A percentile compares a stretch with the other conserved stretches of the same genome.
Conservation (phyloP, 2,797 vertebrate genomes). For the Micromesistius poutassou region DNA sequence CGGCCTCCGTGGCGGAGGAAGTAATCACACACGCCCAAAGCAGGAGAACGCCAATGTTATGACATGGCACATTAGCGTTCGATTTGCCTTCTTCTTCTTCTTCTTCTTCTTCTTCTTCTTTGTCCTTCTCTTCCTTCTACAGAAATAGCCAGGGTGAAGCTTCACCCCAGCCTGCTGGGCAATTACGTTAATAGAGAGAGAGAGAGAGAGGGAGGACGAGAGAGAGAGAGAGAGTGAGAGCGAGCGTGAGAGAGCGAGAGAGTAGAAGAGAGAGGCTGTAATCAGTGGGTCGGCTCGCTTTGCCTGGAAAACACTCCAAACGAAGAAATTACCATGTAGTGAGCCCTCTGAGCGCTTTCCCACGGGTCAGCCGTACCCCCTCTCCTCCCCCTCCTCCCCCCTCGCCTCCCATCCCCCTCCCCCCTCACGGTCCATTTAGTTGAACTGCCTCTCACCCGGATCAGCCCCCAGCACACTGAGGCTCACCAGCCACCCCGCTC, state of each 20-base stretch:
- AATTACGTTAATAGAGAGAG: conserved; percentile 51
- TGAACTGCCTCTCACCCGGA: conserved; percentile 64
- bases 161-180: conserved; percentile 41
- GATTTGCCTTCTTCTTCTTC: background rate
- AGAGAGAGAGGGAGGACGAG: background rate
- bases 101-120: background rate
- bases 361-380: conserved; percentile 51
- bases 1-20: background rate
- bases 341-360: conserved; percentile 50
- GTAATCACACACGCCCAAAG: conserved; percentile 1
- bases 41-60: background rate
- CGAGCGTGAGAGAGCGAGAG: too few relatives aligned
- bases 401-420: too few relatives aligned
- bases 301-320: conserved; percentile 43
- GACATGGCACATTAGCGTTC: conserved; percentile 9
- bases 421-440: conserved; percentile 69
- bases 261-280: conserved; percentile 41
- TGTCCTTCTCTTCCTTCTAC: conserved; percentile 2
- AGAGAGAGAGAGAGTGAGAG: too few relatives aligned
- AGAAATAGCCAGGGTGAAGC: conserved; percentile 31
- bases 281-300: conserved; percentile 53
- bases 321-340: conserved; percentile 58
- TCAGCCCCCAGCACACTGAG: conserved; percentile 54
- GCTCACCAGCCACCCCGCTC: conserved; percentile 64
- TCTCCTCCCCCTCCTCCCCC: too few relatives aligned